Base-by-base conservation (phyloP, 1,140 invertebrate species). In the Papilio aristodemus region DNA sequence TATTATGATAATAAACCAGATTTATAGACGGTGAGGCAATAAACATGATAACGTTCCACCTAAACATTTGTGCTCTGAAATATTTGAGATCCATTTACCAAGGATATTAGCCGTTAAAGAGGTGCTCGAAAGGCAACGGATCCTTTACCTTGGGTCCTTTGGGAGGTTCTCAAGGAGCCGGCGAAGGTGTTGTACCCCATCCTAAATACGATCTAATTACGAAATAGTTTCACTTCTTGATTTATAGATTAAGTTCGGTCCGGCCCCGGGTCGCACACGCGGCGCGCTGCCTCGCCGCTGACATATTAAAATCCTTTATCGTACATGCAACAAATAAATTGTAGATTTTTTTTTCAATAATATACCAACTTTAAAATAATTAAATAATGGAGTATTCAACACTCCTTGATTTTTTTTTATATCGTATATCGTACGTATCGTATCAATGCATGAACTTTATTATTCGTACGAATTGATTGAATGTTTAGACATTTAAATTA, bases 141-240 rank as follows among this genome's bases (percentile, higher is more conserved):
- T 81, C 80, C 83, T 77, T 81, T 91, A 91, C 87, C 89, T 91
- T 86, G 87, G 83, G 83, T 86, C 89, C 87, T 90, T 81, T 78
- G 82, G 84, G 86, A 84, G 84, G 80, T 83, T 85, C 83, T 88
- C 85, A 88, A 90, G 85, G 78, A 89, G 81, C 78, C 70, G 72
- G 72, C 78, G 76, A 89, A 91, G 89, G 89, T 91, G 89, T 90
- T 87, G 86, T 86, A 81, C 85, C 86, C 85, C 83, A 76, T 85
- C 86, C 90, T 92, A 92, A 92, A 92, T 89, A 80, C 89, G 90
- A 92, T 92, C 91, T 92, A 92, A 92, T 92, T 92, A 92, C 90
- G 85, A 90, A 92, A 92, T 92, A 92, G 91, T 92, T 92, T 91
- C 83, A 87, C 89, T 92, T 89, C 88, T 92, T 92, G 91, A 92